Percentiles rank a stretch among this genome's conserved stretches.
Evolutionary conservation across 1,140 invertebrate genomes (phyloP).

Genomic region (Atta cephalotes): DNA sequence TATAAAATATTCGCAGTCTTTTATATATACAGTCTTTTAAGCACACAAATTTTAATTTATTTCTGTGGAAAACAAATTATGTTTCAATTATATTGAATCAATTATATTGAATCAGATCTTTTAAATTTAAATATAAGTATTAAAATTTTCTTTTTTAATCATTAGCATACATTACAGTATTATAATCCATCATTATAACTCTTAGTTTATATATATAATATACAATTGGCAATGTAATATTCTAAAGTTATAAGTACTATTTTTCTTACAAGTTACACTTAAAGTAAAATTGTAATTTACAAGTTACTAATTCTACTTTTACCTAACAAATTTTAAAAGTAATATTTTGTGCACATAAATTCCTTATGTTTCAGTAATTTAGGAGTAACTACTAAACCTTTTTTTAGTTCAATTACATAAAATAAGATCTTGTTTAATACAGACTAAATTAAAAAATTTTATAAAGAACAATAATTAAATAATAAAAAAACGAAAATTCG

Average conservation of each 20-base stretch:
- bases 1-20: conserved; percentile 27
- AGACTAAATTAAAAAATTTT: conserved; percentile 6
- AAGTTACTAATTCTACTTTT: background rate
- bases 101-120: background rate
- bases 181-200: background rate
- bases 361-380: background rate
- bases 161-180: background rate
- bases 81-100: background rate
- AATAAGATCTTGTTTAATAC: conserved; percentile 3
- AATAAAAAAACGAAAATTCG: conserved; percentile 28
- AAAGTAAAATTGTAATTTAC: background rate
- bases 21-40: background rate
- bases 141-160: background rate
- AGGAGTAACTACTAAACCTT: background rate
- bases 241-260: conserved; percentile 1
- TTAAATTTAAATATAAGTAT: conserved; percentile 41
- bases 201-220: conserved; percentile 35
- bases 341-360: background rate
- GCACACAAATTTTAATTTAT: background rate
- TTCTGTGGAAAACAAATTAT: background rate
- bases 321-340: conserved; percentile 5
- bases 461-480: background rate
- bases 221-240: conserved; percentile 35
- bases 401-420: conserved; percentile 3
- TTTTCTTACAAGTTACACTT: background rate